A percentile compares a stretch with the other conserved stretches of the same genome.
phyloP scores from a whole-genome alignment of 2,113 vertebrate genomes.

The Cyprinodon variegatus region DNA sequence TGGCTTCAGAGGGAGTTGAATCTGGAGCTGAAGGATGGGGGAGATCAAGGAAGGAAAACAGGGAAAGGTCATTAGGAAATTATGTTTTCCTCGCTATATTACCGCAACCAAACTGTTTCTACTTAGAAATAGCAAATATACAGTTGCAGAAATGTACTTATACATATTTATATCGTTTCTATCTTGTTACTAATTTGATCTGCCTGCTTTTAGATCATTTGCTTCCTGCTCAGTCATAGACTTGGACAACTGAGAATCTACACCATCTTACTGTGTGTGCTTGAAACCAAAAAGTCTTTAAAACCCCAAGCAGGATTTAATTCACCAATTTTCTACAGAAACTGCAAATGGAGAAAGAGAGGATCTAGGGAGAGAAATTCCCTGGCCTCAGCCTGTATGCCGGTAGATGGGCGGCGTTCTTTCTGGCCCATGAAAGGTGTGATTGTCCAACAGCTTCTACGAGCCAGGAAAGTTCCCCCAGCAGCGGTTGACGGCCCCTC shows the following conservation, averaged over 20 bases:
- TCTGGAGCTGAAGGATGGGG: slow-evolving; percentile 11
- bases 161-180: not conserved
- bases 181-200: not conserved
- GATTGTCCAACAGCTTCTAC: slow-evolving; percentile 77
- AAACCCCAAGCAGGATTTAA: not conserved
- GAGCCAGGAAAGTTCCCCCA: slow-evolving; percentile 84
- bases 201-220: not conserved
- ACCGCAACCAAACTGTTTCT: not conserved
- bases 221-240: too few relatives aligned
- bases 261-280: not conserved
- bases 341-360: slow-evolving; percentile 37
- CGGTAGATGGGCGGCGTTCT: slow-evolving; percentile 71
- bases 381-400: slow-evolving; percentile 44
- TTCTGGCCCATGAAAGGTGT: slow-evolving; percentile 80
- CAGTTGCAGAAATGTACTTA: not conserved
- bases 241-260: not conserved
- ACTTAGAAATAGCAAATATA: not conserved
- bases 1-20: slow-evolving; percentile 41
- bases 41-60: not conserved
- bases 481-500: slow-evolving; percentile 71
- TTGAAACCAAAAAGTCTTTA: not conserved
- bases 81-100: not conserved
- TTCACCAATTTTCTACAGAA: slow-evolving; percentile 28
- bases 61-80: not conserved
- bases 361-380: slow-evolving; percentile 65